These are phyloP conservation scores for Lepidocyrtinus sp. DNA, from an alignment of 2,888 invertebrate species.

Conservation along the genomic window DNA sequence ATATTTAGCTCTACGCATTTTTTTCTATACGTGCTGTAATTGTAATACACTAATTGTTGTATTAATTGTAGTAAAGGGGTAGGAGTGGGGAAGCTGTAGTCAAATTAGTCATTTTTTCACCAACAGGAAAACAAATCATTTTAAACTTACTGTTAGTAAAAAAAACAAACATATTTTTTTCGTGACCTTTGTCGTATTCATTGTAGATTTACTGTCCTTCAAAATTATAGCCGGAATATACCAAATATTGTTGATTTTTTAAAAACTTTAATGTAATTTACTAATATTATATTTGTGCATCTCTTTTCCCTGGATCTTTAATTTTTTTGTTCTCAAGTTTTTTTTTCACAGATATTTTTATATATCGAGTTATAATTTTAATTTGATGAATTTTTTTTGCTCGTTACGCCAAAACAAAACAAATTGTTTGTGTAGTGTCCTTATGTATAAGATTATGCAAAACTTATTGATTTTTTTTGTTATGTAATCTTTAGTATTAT, in stretches of 20 bases:
- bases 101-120: neutral
- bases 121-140: neutral
- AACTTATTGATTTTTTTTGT: too few species aligned
- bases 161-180: slow-evolving; percentile 1
- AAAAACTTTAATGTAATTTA: too few species aligned
- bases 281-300: slow-evolving; percentile 58
- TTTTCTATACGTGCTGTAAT: slow-evolving; percentile 17
- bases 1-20: too few species aligned
- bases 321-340: slow-evolving; percentile 55
- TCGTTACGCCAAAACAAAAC: too few species aligned
- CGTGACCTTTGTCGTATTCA: slow-evolving; percentile 48
- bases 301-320: slow-evolving; percentile 56
- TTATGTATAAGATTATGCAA: too few species aligned
- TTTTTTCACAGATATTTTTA: slow-evolving; percentile 57
- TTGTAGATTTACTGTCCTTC: neutral
- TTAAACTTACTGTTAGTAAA: neutral
- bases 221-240: slow-evolving; percentile 32
- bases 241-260: slow-evolving; percentile 49
- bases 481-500: too few species aligned
- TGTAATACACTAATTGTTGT: neutral
- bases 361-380: slow-evolving; percentile 41
- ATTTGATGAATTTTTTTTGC: slow-evolving; percentile 36
- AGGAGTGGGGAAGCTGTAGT: neutral
- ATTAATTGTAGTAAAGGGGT: neutral
- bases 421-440: too few species aligned